Conservation (phyloP, 2,797 vertebrate genomes). For the Ctenosaura bakeri region DNA sequence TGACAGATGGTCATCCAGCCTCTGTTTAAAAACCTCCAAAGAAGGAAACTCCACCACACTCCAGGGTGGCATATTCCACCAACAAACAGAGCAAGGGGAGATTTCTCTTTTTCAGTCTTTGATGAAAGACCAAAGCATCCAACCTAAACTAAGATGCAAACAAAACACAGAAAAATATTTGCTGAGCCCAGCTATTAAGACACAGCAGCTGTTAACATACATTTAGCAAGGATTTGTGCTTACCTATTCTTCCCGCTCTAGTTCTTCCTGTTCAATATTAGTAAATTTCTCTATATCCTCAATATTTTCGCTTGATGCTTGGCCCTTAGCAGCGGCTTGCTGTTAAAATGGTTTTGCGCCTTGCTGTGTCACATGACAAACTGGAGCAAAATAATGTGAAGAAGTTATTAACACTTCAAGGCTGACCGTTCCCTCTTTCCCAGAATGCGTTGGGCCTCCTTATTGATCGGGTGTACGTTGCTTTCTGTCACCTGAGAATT, state of each 20-base stretch:
- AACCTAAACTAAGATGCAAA: conserved; percentile 14
- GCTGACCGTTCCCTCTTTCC: conserved; percentile 77
- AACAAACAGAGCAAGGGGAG: background rate
- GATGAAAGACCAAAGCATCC: conserved; percentile 21
- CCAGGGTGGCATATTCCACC: too few relatives aligned
- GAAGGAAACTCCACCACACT: too few relatives aligned
- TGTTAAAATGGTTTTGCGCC: conserved; percentile 54
- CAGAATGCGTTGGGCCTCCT: conserved; percentile 72
- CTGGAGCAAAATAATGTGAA: conserved; percentile 59
- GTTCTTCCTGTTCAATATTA: conserved; percentile 47
- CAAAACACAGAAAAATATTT: background rate
- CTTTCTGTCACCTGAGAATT: conserved; percentile 78
- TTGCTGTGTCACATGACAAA: conserved; percentile 52
- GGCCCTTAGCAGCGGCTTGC: conserved; percentile 50
- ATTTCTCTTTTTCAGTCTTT: conserved; percentile 32
- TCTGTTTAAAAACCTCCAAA: too few relatives aligned
- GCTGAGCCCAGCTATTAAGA: background rate
- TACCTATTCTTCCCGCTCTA: conserved; percentile 63
- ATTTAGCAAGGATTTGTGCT: conserved; percentile 50
- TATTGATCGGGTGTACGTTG: conserved; percentile 78
- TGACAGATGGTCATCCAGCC: too few relatives aligned
- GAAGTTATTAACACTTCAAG: conserved; percentile 77
- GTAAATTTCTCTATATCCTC: conserved; percentile 24
- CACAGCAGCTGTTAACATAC: conserved; percentile 21
- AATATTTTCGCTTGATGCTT: conserved; percentile 10